A percentile compares a stretch with the other conserved stretches of the same genome.
phyloP scores from a whole-genome alignment of 2,888 invertebrate genomes.

The Helleia helle region DNA sequence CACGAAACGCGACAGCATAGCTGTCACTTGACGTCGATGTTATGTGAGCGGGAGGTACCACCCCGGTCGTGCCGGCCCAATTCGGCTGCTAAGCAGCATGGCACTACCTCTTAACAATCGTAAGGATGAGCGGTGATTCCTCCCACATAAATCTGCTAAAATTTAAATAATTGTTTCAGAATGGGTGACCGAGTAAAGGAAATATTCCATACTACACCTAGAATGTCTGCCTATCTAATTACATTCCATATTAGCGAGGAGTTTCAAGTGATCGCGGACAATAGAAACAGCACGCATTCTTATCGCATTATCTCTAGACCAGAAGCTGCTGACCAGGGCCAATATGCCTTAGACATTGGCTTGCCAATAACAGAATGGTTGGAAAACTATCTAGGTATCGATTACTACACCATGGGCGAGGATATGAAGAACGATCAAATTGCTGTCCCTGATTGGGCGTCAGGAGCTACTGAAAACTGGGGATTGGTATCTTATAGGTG shows the following conservation, averaged over 20 bases:
- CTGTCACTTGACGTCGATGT: too few relatives aligned
- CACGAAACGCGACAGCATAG: too few relatives aligned
- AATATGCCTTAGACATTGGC: constrained; percentile 56
- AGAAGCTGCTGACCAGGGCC: constrained; percentile 47
- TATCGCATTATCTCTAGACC: constrained; percentile 59
- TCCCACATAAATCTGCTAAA: background rate
- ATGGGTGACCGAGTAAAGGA: constrained; percentile 42
- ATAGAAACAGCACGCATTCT: constrained; percentile 32
- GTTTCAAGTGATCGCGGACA: constrained; percentile 49
- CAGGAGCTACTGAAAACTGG: constrained; percentile 67
- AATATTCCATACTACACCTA: constrained; percentile 73
- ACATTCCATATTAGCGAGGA: constrained; percentile 77
- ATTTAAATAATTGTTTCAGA: constrained; percentile 29
- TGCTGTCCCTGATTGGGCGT: constrained; percentile 62
- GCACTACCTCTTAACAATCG: too few relatives aligned
- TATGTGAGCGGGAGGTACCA: too few relatives aligned
- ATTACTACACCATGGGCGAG: constrained; percentile 49
- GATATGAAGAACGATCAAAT: constrained; percentile 62
- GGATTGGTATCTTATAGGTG: constrained; percentile 64
- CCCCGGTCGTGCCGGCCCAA: too few relatives aligned
- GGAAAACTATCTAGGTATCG: constrained; percentile 46
- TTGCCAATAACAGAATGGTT: constrained; percentile 54
- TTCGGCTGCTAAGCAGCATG: too few relatives aligned
- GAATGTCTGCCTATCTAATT: constrained; percentile 89
- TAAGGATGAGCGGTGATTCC: too few relatives aligned